These are phyloP conservation scores for Mirounga angustirostris DNA, from an alignment of 2,113 vertebrate genomes.

Conservation along the genomic window DNA sequence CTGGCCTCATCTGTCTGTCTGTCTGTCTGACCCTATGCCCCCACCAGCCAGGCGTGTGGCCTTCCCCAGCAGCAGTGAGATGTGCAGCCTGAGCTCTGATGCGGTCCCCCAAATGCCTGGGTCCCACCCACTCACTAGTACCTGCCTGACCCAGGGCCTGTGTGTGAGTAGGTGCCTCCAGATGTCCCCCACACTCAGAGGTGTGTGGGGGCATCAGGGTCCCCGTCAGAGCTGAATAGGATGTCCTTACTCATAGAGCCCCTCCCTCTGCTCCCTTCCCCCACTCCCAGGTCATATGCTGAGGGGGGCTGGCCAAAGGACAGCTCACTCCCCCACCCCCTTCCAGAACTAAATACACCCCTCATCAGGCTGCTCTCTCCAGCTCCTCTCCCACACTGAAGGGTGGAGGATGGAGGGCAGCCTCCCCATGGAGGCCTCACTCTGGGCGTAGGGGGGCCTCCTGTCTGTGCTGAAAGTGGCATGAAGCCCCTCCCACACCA, in stretches of 20 bases:
- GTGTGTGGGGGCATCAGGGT: neutral
- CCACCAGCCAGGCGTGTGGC: neutral
- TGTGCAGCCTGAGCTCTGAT: neutral
- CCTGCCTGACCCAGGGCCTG: neutral
- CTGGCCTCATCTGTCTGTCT: no score
- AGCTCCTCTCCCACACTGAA: neutral
- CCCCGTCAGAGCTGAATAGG: neutral
- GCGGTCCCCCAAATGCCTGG: neutral
- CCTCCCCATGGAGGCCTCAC: neutral
- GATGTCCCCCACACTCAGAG: neutral
- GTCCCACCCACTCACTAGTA: neutral
- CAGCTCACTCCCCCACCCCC: neutral
- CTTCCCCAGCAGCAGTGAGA: neutral
- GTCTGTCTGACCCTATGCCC: neutral
- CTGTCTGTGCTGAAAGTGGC: neutral
- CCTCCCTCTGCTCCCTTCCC: neutral
- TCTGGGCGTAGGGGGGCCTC: neutral
- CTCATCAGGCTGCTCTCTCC: neutral
- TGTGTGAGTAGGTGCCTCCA: neutral
- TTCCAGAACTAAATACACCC: neutral
- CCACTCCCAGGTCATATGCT: slow-evolving; percentile 13
- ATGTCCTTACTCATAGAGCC: slow-evolving; percentile 27
- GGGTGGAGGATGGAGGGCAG: neutral
- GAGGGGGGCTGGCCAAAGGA: neutral
- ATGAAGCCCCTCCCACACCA: neutral